phyloP scores from a whole-genome alignment of 1,140 invertebrate species.

The Drosophila fuyamai region DNA sequence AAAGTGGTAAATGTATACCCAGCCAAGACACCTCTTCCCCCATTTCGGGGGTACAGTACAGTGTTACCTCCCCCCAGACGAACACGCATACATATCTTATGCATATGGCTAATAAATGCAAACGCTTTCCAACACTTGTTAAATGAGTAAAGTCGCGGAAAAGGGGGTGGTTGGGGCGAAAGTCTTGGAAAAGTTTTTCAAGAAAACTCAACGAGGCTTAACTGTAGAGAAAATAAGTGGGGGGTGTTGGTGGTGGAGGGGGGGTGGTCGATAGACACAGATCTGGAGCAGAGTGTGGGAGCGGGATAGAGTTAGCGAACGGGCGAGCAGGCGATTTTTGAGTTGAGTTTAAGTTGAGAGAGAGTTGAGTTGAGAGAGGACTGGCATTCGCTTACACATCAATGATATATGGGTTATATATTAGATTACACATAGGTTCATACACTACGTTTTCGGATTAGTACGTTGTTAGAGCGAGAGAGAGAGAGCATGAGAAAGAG shows the following conservation, averaged over 20 bases:
- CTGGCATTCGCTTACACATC: slow-evolving; percentile 54
- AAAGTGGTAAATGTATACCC: slow-evolving; percentile 34
- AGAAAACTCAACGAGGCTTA: slow-evolving; percentile 2
- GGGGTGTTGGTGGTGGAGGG: slow-evolving; percentile 3
- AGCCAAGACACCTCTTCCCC: slow-evolving; percentile 33
- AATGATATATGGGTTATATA: slow-evolving; percentile 41
- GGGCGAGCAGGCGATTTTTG: slow-evolving; percentile 40
- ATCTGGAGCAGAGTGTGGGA: slow-evolving; percentile 19
- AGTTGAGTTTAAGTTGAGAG: slow-evolving; percentile 40
- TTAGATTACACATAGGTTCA: slow-evolving; percentile 42
- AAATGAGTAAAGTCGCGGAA: slow-evolving; percentile 16
- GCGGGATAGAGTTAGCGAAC: slow-evolving; percentile 33
- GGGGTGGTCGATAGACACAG: slow-evolving; percentile 15
- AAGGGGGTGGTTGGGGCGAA: not conserved
- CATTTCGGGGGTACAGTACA: slow-evolving; percentile 1
- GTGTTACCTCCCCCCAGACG: slow-evolving; percentile 13
- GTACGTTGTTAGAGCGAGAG: slow-evolving; percentile 22
- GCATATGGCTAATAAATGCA: slow-evolving; percentile 24
- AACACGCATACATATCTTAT: slow-evolving; percentile 9
- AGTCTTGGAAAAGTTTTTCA: not conserved
- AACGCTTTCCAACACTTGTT: slow-evolving; percentile 23
- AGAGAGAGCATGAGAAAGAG: slow-evolving; percentile 3
- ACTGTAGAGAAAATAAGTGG: slow-evolving; percentile 2
- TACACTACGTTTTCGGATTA: slow-evolving; percentile 37
- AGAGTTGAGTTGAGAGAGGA: slow-evolving; percentile 35